These are phyloP conservation scores for Megalopta genalis DNA, from an alignment of 1,140 invertebrate genomes.

Conservation along the genomic window DNA sequence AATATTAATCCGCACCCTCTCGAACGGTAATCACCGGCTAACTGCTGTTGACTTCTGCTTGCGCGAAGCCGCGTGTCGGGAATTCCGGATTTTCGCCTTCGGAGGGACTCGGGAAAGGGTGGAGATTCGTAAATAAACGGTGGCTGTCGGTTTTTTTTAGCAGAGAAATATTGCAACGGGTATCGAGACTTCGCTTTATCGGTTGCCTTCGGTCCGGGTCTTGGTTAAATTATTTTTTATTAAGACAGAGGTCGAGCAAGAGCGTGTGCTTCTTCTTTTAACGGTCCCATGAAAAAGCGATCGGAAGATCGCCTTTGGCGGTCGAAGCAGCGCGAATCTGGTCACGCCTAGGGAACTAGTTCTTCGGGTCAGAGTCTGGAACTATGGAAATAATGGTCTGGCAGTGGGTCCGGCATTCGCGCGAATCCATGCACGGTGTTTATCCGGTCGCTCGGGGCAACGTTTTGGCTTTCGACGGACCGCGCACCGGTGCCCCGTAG, in stretches of 20 bases:
- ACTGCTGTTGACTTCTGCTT: background rate
- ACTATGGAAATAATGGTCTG: too few relatives aligned
- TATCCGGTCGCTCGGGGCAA: constrained; percentile 29
- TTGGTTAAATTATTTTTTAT: too few relatives aligned
- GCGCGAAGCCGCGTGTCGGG: background rate
- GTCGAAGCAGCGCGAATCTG: constrained; percentile 2
- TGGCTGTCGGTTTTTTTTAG: too few relatives aligned
- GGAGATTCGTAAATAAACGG: too few relatives aligned
- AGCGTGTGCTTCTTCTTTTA: too few relatives aligned
- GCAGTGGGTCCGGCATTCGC: background rate
- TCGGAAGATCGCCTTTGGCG: background rate
- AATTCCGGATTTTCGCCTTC: background rate
- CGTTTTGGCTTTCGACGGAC: constrained; percentile 37
- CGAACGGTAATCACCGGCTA: background rate
- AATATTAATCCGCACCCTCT: constrained; percentile 1
- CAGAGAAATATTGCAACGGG: too few relatives aligned
- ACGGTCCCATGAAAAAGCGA: background rate
- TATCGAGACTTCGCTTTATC: too few relatives aligned
- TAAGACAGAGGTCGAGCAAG: too few relatives aligned
- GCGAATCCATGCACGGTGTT: constrained; percentile 31
- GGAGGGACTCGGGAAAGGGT: background rate
- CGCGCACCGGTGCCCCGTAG: background rate
- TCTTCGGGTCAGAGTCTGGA: background rate
- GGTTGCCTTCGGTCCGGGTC: too few relatives aligned
- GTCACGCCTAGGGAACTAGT: background rate